Evolutionary conservation across 2,888 invertebrate species (phyloP).

Genomic region (Linyphia triangularis): DNA sequence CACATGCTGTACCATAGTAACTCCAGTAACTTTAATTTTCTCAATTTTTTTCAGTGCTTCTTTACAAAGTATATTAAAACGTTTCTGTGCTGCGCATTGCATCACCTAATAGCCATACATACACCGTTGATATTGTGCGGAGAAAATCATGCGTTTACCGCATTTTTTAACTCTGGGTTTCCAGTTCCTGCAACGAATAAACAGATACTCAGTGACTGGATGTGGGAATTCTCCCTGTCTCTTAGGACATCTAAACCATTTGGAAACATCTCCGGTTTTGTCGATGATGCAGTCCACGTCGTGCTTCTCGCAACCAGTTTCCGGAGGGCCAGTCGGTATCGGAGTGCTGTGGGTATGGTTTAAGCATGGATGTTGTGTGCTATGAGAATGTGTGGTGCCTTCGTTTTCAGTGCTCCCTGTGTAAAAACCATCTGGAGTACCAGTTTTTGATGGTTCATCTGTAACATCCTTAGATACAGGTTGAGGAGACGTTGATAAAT

Average conservation of each 20-base stretch:
- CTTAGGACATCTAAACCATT: slow-evolving; percentile 56
- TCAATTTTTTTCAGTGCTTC: too few relatives aligned
- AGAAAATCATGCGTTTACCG: slow-evolving; percentile 32
- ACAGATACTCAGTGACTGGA: slow-evolving; percentile 25
- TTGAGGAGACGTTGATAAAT: background rate
- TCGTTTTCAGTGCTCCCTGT: background rate
- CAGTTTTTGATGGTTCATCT: background rate
- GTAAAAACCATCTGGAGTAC: background rate
- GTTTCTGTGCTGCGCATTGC: background rate
- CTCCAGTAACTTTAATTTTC: background rate
- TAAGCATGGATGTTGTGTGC: slow-evolving; percentile 63
- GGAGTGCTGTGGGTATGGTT: slow-evolving; percentile 58
- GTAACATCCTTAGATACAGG: background rate
- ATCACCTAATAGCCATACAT: background rate
- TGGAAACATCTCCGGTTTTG: slow-evolving; percentile 38
- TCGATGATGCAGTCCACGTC: slow-evolving; percentile 57
- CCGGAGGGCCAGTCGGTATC: slow-evolving; percentile 19
- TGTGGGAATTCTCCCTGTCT: slow-evolving; percentile 51
- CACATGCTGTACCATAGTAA: slow-evolving; percentile 23
- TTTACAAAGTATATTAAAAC: too few relatives aligned
- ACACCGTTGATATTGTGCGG: slow-evolving; percentile 31
- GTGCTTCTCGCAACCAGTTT: slow-evolving; percentile 34
- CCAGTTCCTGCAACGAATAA: slow-evolving; percentile 57
- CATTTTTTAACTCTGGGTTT: slow-evolving; percentile 51
- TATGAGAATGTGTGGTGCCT: slow-evolving; percentile 22